phyloP scores from a whole-genome alignment of 2,797 vertebrate species.

The Loris lydekkerianus region DNA sequence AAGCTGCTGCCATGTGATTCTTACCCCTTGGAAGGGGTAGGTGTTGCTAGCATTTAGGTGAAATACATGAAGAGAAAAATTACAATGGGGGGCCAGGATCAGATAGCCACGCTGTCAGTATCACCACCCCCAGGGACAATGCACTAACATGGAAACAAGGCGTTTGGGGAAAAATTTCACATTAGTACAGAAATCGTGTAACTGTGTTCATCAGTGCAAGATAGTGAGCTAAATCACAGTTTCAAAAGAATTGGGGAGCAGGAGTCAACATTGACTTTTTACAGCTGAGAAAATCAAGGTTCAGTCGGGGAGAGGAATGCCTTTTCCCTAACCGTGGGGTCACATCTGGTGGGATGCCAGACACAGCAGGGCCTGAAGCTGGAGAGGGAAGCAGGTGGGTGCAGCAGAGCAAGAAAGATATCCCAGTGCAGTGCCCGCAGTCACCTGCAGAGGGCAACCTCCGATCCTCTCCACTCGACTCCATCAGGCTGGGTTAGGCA shows the following conservation, averaged over 20 bases:
- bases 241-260: not conserved
- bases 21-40: not conserved
- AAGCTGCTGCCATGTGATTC: not conserved
- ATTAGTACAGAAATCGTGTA: not conserved
- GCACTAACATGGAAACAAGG: not conserved
- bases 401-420: not conserved
- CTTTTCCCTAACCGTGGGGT: not conserved
- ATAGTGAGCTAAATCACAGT: not conserved
- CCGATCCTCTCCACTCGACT: accelerated
- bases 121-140: not conserved
- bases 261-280: not conserved
- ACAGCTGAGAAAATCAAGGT: not conserved
- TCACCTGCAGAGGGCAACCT: not conserved
- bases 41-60: not conserved
- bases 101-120: not conserved
- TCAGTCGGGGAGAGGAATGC: not conserved
- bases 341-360: not conserved
- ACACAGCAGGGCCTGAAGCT: accelerated
- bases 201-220: not conserved
- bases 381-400: not conserved
- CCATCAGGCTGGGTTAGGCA: not conserved
- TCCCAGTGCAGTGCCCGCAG: not conserved
- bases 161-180: not conserved
- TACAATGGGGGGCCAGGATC: no score
- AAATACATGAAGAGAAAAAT: not conserved